Evolutionary conservation across 1,140 invertebrate genomes (phyloP), one percentile per base, ranked within the genome.

Genomic region (Heliconius melpomene): DNA sequence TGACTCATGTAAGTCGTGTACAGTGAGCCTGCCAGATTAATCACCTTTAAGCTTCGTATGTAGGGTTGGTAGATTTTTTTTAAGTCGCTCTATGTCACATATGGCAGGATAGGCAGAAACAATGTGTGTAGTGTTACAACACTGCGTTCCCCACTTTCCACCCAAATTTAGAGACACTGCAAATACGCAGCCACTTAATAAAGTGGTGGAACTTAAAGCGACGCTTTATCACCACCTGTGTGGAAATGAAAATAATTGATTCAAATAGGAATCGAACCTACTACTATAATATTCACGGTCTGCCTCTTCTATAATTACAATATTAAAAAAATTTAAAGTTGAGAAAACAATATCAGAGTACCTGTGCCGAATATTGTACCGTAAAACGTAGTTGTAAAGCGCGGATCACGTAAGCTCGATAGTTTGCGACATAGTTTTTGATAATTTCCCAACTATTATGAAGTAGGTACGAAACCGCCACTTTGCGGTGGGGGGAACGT

Each of bases 341-440:
- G 13, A 29, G 20, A 1, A 57, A 3, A 1, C 20, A 0, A 57
- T 57, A 57, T 9, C 3, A 66, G 7, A 1, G 3, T 23, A 29
- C 60, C 26, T 66, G 26, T n/a, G 60, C 29, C 71, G 36, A 72
- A 20, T 72, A 72, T 72, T n/a, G 74, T 75, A 57, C 29, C n/a
- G 72, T 70, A 74, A 66, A 46, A 71, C 57, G 73, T 79, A 73
- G 71, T 46, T 78, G 71, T 72, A 72, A 79, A 79, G 78, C 74
- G 73, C 52, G 77, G 77, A 81, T 78, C 76, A 74, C 72, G 75
- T 73, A 60, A 78, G 57, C 72, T 54, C 78, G 26, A 74, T 78
- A 81, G 80, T 81, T 78, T 72, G 75, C 72, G 79, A 77, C 75
- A 77, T 77, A 81, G 79, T 74, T 81, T 81, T 81, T 77, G 79